Conservation (phyloP, 2,797 vertebrate species). For the Neoniphon sammara region DNA sequence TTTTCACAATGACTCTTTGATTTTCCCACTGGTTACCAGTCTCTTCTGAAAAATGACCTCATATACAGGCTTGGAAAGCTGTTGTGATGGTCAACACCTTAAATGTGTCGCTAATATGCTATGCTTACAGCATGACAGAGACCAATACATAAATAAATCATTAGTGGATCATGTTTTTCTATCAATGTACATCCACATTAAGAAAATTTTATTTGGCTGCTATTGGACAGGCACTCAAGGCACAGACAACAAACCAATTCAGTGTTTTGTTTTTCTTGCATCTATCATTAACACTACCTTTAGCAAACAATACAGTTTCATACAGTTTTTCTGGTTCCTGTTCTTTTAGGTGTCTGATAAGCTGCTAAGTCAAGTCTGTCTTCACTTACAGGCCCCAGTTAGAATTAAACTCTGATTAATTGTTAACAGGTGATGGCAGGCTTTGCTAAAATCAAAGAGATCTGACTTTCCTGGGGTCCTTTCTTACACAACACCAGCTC, state of each 20-base stretch:
- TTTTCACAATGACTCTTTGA: background rate
- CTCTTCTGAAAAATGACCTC: background rate
- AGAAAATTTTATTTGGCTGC: background rate
- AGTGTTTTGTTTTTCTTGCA: background rate
- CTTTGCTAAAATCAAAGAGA: constrained; percentile 65
- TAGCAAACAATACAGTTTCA: background rate
- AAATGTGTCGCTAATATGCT: too few species aligned
- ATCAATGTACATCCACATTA: background rate
- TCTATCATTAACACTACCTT: background rate
- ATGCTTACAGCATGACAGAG: background rate
- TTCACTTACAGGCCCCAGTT: constrained; percentile 72
- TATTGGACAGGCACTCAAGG: background rate
- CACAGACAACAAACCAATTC: background rate
- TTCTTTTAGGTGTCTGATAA: constrained; percentile 26
- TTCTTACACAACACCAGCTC: constrained; percentile 51
- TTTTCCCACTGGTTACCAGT: background rate
- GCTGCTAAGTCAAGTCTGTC: constrained; percentile 62
- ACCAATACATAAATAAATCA: background rate
- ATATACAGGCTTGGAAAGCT: background rate
- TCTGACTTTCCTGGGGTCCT: constrained; percentile 49
- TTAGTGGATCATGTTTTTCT: background rate
- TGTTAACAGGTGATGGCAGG: constrained; percentile 64
- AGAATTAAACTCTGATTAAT: constrained; percentile 71
- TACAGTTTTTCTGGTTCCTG: background rate
- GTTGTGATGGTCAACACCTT: background rate